These are phyloP conservation scores for Scolopax rusticola DNA, from an alignment of 2,797 vertebrate genomes.

Conservation along the genomic window DNA sequence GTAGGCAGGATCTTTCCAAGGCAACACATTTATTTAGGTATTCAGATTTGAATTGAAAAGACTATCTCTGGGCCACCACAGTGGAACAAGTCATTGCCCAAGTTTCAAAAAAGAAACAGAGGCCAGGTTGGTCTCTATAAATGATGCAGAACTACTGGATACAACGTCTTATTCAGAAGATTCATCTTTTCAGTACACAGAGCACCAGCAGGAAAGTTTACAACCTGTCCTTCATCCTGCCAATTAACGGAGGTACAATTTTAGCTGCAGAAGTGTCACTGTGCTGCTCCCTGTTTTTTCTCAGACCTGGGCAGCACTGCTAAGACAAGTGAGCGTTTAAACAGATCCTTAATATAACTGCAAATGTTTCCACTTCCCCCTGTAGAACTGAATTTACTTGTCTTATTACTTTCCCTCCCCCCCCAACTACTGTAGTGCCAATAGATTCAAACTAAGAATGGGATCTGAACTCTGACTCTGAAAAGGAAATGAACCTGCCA, in stretches of 20 bases:
- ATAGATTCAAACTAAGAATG: background rate
- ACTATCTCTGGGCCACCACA: background rate
- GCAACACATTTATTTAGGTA: background rate
- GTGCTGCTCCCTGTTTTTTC: background rate
- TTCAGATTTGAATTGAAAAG: background rate
- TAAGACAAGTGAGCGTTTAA: constrained; percentile 33
- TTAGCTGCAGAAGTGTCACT: background rate
- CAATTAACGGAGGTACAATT: constrained; percentile 31
- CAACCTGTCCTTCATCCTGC: constrained; percentile 39
- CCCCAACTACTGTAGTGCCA: background rate
- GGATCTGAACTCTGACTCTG: constrained; percentile 50
- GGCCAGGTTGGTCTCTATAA: background rate
- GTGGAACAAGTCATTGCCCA: background rate
- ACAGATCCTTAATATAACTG: background rate
- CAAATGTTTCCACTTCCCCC: background rate
- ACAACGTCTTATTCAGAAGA: constrained; percentile 51
- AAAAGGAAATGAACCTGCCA: constrained; percentile 25
- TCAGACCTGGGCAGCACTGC: background rate
- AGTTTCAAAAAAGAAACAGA: background rate
- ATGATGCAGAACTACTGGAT: background rate
- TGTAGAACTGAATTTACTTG: background rate
- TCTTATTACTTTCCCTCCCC: background rate
- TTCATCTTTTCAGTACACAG: constrained; percentile 21
- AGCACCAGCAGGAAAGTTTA: constrained; percentile 28
- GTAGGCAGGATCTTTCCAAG: background rate